Evolutionary conservation across 2,888 invertebrate species (phyloP), one percentile per base, ranked within the genome.

Genomic region (Apotomis betuletana): DNA sequence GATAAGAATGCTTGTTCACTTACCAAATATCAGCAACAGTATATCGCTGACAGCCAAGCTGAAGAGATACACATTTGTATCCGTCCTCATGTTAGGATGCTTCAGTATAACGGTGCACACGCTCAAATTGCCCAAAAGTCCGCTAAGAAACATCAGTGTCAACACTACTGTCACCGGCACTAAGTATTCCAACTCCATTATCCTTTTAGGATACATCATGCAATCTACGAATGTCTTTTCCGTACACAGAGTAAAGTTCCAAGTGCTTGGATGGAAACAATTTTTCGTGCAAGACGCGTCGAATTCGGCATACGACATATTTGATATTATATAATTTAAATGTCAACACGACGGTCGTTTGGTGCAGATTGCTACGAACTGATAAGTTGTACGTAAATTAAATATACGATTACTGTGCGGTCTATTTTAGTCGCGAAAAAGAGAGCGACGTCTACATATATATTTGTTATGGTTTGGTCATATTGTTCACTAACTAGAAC

Each of bases 11-110:
- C 9, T 9, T 9, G 49, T 49, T 13, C 41, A 13, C 65, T 94
- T 87, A 95, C 97, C 97, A 75, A 97, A 94, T 36, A 96, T 83
- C 41, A 97, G 91, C 75, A 97, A 94, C 55, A 95, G 94, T 59
- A 97, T 90, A 88, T 97, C 97, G 27, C 97, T 96, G 46, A 97
- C 94, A 36, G 97, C 96, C 85, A 97, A 90, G 85, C 96, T 96
- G 89, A 97, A 96, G 63, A 97, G 93, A 86, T 97, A 97, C 85
- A 96, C 97, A 85, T 97, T 97, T 4, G 97, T 97, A 0, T 96
- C 95, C 5, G 96, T 96, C 81, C 96, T 96, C 95, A 97, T 95
- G 46, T 95, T 93, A 3, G 94, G 90, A 82, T 97, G 96, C 70
- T 94, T 94, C 41, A 95, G 91, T 76, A 97, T 97, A 38, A 97